Evolutionary conservation across 2,888 invertebrate species (phyloP).

Genomic region (Stenichneumon culpator): DNA sequence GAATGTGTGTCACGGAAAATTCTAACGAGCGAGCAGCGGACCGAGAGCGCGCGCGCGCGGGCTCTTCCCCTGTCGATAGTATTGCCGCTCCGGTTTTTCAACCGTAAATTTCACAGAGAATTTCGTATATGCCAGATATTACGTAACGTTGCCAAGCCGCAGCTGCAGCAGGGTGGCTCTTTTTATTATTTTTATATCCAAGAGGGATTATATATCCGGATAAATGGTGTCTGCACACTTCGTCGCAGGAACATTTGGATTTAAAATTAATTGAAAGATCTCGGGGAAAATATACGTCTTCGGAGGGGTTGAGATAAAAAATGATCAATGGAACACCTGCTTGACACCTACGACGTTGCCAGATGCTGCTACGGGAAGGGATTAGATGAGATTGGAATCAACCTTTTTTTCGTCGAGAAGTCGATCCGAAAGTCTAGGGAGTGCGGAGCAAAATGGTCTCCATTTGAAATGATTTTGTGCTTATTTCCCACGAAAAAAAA

Average conservation of each 20-base stretch:
- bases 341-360: conserved; percentile 46
- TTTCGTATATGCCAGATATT: conserved; percentile 21
- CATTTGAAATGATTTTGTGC: no score
- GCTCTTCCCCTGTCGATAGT: background rate
- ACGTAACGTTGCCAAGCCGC: conserved; percentile 4
- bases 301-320: conserved; percentile 25
- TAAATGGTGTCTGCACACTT: conserved; percentile 45
- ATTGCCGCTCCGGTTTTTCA: conserved; percentile 34
- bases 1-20: conserved; percentile 27
- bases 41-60: background rate
- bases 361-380: conserved; percentile 24
- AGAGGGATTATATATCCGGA: conserved; percentile 35
- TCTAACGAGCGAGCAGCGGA: conserved; percentile 24
- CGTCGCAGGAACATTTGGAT: background rate
- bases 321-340: conserved; percentile 60
- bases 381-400: conserved; percentile 47
- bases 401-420: conserved; percentile 3
- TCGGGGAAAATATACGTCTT: conserved; percentile 26
- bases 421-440: background rate
- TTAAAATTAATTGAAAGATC: conserved; percentile 60
- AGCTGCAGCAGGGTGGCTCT: conserved; percentile 41
- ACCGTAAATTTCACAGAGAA: conserved; percentile 52
- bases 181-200: conserved; percentile 16
- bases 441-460: no score
- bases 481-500: background rate